Percentiles rank a stretch among this genome's conserved stretches.
Conservation (phyloP, 2,888 invertebrate species). For the Neuroscelio doddi region DNA sequence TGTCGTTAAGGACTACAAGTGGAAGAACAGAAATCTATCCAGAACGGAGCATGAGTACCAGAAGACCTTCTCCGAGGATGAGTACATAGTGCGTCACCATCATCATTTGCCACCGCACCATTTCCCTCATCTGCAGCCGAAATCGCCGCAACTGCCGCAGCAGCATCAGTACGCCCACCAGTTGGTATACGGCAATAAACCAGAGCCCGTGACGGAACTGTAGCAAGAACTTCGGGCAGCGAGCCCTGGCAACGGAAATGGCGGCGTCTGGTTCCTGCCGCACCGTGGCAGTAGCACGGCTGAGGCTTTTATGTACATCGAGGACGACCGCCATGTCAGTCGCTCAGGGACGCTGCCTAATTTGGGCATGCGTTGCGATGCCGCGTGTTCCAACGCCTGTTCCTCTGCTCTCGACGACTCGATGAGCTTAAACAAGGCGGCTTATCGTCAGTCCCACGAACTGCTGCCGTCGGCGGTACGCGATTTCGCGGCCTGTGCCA, state of each 20-base stretch:
- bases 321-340: slow-evolving; percentile 77
- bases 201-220: slow-evolving; percentile 93
- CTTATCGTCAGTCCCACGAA: slow-evolving; percentile 30
- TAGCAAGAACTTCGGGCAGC: slow-evolving; percentile 97
- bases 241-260: slow-evolving; percentile 74
- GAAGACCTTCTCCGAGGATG: slow-evolving; percentile 91
- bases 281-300: slow-evolving; percentile 79
- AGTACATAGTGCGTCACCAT: slow-evolving; percentile 81
- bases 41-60: slow-evolving; percentile 91
- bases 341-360: slow-evolving; percentile 69
- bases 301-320: slow-evolving; percentile 84
- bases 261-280: slow-evolving; percentile 83
- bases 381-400: slow-evolving; percentile 31
- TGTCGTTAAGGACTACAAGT: slow-evolving; percentile 86
- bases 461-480: slow-evolving; percentile 16
- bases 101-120: slow-evolving; percentile 69
- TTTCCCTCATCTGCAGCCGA: slow-evolving; percentile 67
- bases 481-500: slow-evolving; percentile 1
- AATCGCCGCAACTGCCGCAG: slow-evolving; percentile 66
- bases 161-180: slow-evolving; percentile 69
- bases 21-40: slow-evolving; percentile 82
- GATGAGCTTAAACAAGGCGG: slow-evolving; percentile 3
- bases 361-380: slow-evolving; percentile 44
- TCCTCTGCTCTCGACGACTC: slow-evolving; percentile 34
- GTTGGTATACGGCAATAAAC: slow-evolving; percentile 73